These are phyloP conservation scores for Chymomyza procnemis DNA, from an alignment of 2,888 invertebrate species.

Conservation along the genomic window DNA sequence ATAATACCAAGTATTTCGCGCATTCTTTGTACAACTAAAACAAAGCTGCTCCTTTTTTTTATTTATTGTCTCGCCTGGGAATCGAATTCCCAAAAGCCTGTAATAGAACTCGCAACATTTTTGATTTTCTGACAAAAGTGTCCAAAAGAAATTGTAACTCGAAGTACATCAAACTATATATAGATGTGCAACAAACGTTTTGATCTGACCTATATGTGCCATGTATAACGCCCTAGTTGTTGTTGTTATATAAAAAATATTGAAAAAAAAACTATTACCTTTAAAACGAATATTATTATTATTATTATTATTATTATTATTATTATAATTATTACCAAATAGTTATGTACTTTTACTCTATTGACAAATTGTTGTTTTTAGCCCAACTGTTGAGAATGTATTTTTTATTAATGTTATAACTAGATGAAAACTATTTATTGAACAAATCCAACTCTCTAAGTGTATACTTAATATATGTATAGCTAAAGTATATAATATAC, in stretches of 20 bases:
- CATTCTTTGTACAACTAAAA: not conserved
- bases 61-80: not conserved
- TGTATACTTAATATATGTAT: slow-evolving; percentile 26
- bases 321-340: not conserved
- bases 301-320: slow-evolving; percentile 1
- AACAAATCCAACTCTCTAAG: slow-evolving; percentile 9
- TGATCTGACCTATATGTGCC: slow-evolving; percentile 69
- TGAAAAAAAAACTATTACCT: slow-evolving; percentile 2
- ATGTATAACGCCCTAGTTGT: slow-evolving; percentile 59
- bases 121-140: slow-evolving; percentile 15
- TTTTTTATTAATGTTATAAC: slow-evolving; percentile 64
- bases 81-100: not conserved
- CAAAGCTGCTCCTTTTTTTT: not conserved
- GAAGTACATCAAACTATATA: no score
- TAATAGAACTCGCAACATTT: not conserved
- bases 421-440: slow-evolving; percentile 4
- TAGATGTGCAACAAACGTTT: slow-evolving; percentile 20
- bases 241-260: slow-evolving; percentile 8
- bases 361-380: slow-evolving; percentile 8
- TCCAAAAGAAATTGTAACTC: slow-evolving; percentile 13
- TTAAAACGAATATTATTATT: not conserved
- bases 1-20: slow-evolving; percentile 45
- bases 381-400: slow-evolving; percentile 52
- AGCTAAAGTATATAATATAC: slow-evolving; percentile 12
- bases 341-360: slow-evolving; percentile 40